These are phyloP conservation scores for Eolophus roseicapilla DNA, from an alignment of 2,113 vertebrate species.

Conservation along the genomic window DNA sequence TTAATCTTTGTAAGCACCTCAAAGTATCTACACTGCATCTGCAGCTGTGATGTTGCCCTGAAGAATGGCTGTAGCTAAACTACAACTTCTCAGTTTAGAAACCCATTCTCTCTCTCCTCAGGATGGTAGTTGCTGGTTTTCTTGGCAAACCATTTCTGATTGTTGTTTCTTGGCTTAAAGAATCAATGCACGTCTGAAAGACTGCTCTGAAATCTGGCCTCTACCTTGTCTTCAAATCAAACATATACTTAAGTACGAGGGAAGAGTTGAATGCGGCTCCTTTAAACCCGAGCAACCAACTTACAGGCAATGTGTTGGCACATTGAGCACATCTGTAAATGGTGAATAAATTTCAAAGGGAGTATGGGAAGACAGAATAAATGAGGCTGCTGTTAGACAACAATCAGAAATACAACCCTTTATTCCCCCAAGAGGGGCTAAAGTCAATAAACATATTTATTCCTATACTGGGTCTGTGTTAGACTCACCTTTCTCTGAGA, in stretches of 20 bases:
- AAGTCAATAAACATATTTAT: background rate
- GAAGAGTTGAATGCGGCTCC: background rate
- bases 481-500: background rate
- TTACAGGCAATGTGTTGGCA: background rate
- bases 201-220: background rate
- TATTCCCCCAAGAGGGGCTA: background rate
- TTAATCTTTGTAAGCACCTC: constrained; percentile 56
- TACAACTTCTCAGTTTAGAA: background rate
- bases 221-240: background rate
- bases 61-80: constrained; percentile 19
- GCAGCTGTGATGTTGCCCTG: constrained; percentile 12
- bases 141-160: background rate
- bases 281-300: background rate
- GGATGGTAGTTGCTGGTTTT: background rate
- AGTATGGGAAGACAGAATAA: background rate
- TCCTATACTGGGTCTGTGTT: too few relatives aligned
- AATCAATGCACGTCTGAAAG: background rate
- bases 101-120: background rate
- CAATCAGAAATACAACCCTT: background rate
- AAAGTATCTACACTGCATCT: constrained; percentile 18
- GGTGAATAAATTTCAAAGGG: background rate
- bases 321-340: fast-evolving
- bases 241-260: background rate
- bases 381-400: background rate
- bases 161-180: background rate